These are phyloP conservation scores for Phyllotreta striolata DNA, from an alignment of 2,888 invertebrate genomes.

Conservation along the genomic window DNA sequence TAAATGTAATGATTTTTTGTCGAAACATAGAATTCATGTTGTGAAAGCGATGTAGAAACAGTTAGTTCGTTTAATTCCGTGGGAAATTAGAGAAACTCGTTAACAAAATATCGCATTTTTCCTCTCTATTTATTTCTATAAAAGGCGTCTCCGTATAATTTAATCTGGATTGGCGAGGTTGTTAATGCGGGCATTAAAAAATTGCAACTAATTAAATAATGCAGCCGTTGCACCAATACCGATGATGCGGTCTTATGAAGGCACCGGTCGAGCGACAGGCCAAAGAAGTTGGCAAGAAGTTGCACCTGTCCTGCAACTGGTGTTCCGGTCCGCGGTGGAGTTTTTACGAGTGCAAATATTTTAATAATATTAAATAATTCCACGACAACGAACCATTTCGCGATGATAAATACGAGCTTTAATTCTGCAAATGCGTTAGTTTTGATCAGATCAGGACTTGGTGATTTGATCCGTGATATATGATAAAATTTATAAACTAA, in stretches of 20 bases:
- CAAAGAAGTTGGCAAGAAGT: constrained; percentile 49
- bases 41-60: constrained; percentile 44
- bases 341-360: constrained; percentile 55
- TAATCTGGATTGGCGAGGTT: constrained; percentile 58
- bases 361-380: constrained; percentile 61
- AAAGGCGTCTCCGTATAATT: constrained; percentile 54
- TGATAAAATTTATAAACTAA: neutral
- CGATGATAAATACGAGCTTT: constrained; percentile 54
- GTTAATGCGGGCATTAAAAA: constrained; percentile 57
- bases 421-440: constrained; percentile 45
- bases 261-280: constrained; percentile 48
- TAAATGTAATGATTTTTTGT: constrained; percentile 43
- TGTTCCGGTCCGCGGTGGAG: constrained; percentile 53
- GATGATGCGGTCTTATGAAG: constrained; percentile 53
- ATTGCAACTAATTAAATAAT: constrained; percentile 59
- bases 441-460: constrained; percentile 22
- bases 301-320: constrained; percentile 56
- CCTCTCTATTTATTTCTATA: constrained; percentile 52
- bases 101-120: constrained; percentile 50
- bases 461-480: neutral
- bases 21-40: constrained; percentile 39
- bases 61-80: constrained; percentile 46
- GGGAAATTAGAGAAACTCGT: constrained; percentile 54
- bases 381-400: constrained; percentile 54
- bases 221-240: constrained; percentile 55